These are phyloP conservation scores for Agelastica alni DNA, from an alignment of 2,888 invertebrate species.

Conservation along the genomic window DNA sequence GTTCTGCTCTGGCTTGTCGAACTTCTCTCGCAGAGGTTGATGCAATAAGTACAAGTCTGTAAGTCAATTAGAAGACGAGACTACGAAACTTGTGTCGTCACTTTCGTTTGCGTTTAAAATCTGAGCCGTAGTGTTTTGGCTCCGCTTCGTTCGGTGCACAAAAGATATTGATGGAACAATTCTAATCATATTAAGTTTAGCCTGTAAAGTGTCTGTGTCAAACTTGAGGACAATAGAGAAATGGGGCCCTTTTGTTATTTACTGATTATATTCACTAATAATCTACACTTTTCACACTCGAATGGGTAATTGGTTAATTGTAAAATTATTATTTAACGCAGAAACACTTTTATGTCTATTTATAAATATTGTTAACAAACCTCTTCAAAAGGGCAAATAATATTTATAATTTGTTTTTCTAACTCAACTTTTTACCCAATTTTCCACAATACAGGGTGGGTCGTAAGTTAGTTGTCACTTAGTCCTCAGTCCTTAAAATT, in stretches of 20 bases:
- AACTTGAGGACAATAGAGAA: conserved; percentile 1
- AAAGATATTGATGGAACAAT: conserved; percentile 11
- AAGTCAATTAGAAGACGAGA: conserved; percentile 22
- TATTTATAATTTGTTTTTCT: too few species aligned
- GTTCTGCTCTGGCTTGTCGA: too few species aligned
- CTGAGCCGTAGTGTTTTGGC: conserved; percentile 2
- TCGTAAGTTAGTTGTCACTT: too few species aligned
- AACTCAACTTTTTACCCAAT: too few species aligned
- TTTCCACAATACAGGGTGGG: too few species aligned
- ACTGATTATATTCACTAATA: background rate
- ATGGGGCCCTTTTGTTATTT: background rate
- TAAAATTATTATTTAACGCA: too few species aligned
- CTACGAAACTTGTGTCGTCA: conserved; percentile 16
- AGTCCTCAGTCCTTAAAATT: too few species aligned
- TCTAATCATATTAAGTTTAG: conserved; percentile 26
- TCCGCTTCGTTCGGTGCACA: conserved; percentile 1
- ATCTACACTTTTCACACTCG: too few species aligned
- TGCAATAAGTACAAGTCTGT: conserved; percentile 19
- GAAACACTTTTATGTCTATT: too few species aligned
- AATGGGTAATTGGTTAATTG: too few species aligned
- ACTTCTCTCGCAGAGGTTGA: conserved; percentile 5
- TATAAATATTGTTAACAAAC: too few species aligned
- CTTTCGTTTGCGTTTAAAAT: conserved; percentile 18
- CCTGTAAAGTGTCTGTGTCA: conserved; percentile 1
- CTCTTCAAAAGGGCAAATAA: too few species aligned